A percentile compares a stretch with the other conserved stretches of the same genome.
These are phyloP conservation scores for Caerostris extrusa DNA, from an alignment of 1,140 invertebrate genomes.

Conservation along the genomic window DNA sequence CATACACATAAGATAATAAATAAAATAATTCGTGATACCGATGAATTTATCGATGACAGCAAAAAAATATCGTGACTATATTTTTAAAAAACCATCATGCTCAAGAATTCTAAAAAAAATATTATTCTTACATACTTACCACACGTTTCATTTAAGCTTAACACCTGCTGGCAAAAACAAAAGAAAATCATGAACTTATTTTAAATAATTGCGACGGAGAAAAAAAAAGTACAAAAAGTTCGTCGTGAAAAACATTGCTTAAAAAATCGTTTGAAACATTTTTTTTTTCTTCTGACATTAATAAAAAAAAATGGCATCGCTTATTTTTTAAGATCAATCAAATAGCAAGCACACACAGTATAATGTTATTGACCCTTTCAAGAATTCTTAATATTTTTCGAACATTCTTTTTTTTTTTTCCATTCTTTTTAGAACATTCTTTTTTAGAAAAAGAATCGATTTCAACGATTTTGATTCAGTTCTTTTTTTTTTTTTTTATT, in stretches of 20 bases:
- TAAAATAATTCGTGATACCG: not conserved
- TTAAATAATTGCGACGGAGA: slow-evolving; percentile 15
- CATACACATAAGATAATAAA: not conserved
- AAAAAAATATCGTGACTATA: slow-evolving; percentile 7
- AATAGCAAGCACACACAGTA: slow-evolving; percentile 4
- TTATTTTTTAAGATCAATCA: slow-evolving; percentile 45
- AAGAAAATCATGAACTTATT: not conserved
- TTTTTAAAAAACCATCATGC: not conserved
- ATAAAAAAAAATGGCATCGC: not conserved
- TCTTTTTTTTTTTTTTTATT: not conserved
- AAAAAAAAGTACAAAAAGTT: slow-evolving; percentile 8
- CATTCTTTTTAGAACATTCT: slow-evolving; percentile 31
- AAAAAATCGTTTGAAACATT: slow-evolving; percentile 8
- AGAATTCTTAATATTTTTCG: slow-evolving; percentile 31
- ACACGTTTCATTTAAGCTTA: not conserved
- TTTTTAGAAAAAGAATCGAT: slow-evolving; percentile 48
- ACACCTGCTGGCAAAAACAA: slow-evolving; percentile 5
- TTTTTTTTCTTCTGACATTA: not conserved
- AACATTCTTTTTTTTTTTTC: not conserved
- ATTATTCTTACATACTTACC: slow-evolving; percentile 27
- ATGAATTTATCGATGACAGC: not conserved
- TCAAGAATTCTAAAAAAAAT: not conserved
- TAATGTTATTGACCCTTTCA: slow-evolving; percentile 58
- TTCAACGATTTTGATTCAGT: slow-evolving; percentile 4
- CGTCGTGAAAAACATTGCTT: not conserved